Percentiles rank a stretch among this genome's conserved stretches.
Evolutionary conservation across 1,140 invertebrate species (phyloP).

Genomic region (Pachyrhynchus sulphureomaculatus): DNA sequence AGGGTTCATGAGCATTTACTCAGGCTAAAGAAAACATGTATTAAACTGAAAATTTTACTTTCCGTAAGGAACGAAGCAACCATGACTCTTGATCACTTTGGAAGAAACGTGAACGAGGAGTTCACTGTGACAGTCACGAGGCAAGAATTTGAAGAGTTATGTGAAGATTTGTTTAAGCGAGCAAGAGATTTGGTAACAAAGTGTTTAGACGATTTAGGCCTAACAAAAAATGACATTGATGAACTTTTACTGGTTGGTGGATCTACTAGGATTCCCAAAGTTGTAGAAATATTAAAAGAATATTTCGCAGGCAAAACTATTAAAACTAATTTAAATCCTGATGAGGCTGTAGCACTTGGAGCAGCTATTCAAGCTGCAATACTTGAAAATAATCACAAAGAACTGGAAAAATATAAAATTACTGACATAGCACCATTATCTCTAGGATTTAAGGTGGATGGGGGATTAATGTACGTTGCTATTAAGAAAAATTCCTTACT

Average conservation of each 20-base stretch:
- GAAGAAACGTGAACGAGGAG: slow-evolving; percentile 65
- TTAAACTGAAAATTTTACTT: slow-evolving; percentile 1
- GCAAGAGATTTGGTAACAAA: slow-evolving; percentile 12
- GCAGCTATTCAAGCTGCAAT: slow-evolving; percentile 29
- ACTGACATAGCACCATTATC: too few relatives aligned
- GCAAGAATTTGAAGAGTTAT: slow-evolving; percentile 72
- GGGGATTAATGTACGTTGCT: too few relatives aligned
- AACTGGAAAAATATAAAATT: too few relatives aligned
- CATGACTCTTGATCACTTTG: background rate
- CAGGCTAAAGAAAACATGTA: background rate
- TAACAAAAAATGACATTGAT: slow-evolving; percentile 49
- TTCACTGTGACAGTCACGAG: slow-evolving; percentile 74
- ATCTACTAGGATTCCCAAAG: slow-evolving; percentile 65
- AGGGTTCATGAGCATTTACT: background rate
- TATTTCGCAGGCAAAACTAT: slow-evolving; percentile 53
- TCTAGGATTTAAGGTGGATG: too few relatives aligned
- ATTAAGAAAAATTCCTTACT: too few relatives aligned
- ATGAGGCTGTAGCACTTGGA: too few relatives aligned
- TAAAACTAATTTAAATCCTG: slow-evolving; percentile 43
- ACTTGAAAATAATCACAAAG: too few relatives aligned
- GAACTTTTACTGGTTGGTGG: slow-evolving; percentile 66
- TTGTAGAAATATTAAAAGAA: slow-evolving; percentile 48
- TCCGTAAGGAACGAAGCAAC: background rate
- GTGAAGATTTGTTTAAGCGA: slow-evolving; percentile 65
- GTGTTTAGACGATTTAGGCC: slow-evolving; percentile 10